phyloP scores from a whole-genome alignment of 2,797 vertebrate genomes.

The Microctenopoma stevenorrisi region DNA sequence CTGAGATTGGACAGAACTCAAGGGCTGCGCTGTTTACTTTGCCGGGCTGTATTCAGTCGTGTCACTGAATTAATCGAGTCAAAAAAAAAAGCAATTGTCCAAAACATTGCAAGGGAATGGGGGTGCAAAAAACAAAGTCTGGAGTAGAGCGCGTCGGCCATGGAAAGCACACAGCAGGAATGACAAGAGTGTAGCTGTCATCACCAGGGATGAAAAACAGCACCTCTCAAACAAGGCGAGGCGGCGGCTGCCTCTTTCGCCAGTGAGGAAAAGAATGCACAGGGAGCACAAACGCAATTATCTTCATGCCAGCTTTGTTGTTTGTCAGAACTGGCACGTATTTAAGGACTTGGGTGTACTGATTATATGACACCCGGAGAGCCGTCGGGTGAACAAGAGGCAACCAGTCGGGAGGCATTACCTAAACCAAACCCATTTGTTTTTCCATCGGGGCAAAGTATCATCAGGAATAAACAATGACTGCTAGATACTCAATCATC shows the following conservation, averaged over 20 bases:
- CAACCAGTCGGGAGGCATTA: slow-evolving; percentile 76
- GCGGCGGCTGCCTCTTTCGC: slow-evolving; percentile 60
- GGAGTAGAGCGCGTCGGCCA: slow-evolving; percentile 49
- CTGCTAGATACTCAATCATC: slow-evolving; percentile 61
- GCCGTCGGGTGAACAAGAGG: slow-evolving; percentile 72
- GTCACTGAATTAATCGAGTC: slow-evolving; percentile 73
- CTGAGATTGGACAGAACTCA: slow-evolving; percentile 70
- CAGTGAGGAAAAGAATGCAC: slow-evolving; percentile 58
- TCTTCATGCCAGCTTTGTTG: slow-evolving; percentile 75
- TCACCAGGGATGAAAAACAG: slow-evolving; percentile 75
- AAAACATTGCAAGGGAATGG: slow-evolving; percentile 53
- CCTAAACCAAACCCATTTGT: slow-evolving; percentile 76
- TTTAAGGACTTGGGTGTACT: slow-evolving; percentile 71
- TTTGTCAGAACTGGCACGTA: slow-evolving; percentile 72
- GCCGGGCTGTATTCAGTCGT: slow-evolving; percentile 61
- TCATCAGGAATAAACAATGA: slow-evolving; percentile 64
- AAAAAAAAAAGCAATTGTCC: slow-evolving; percentile 60
- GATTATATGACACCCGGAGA: slow-evolving; percentile 78
- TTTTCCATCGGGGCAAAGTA: slow-evolving; percentile 61
- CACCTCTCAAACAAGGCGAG: slow-evolving; percentile 74
- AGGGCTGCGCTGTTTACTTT: slow-evolving; percentile 66
- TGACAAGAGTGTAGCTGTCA: slow-evolving; percentile 74
- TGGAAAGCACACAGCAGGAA: slow-evolving; percentile 63
- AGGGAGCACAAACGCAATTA: slow-evolving; percentile 75
- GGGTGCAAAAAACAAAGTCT: slow-evolving; percentile 35